Evolutionary conservation across 1,140 invertebrate species (phyloP).

Genomic region (Conopomorpha cramerella): DNA sequence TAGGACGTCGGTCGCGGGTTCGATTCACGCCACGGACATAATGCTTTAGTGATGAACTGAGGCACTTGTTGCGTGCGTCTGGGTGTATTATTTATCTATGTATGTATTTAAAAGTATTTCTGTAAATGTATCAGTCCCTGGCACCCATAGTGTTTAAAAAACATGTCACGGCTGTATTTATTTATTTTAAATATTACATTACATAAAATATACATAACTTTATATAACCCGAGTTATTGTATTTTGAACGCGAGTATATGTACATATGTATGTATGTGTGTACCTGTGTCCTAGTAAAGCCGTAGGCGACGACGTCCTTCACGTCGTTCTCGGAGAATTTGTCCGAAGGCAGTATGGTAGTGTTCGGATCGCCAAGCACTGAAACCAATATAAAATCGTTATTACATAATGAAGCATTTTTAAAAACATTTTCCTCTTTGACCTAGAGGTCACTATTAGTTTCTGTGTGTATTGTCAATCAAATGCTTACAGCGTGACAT

Average conservation of each 20-base stretch:
- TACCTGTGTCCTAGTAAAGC: constrained; percentile 71
- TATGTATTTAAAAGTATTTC: background rate
- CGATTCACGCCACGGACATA: too few relatives aligned
- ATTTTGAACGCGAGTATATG: background rate
- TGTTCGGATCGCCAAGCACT: constrained; percentile 29
- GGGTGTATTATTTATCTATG: background rate
- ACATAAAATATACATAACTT: background rate
- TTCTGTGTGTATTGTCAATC: too few relatives aligned
- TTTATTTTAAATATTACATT: background rate
- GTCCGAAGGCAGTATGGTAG: constrained; percentile 61
- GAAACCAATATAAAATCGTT: background rate
- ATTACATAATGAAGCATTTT: too few relatives aligned
- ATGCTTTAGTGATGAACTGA: too few relatives aligned
- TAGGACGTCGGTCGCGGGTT: too few relatives aligned
- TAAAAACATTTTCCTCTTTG: too few relatives aligned
- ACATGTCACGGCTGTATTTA: background rate
- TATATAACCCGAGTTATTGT: too few relatives aligned
- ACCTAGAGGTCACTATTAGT: too few relatives aligned
- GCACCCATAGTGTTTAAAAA: too few relatives aligned
- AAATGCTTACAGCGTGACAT: background rate
- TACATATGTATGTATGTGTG: background rate
- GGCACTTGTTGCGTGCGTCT: too few relatives aligned
- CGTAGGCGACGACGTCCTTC: constrained; percentile 72
- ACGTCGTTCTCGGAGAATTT: constrained; percentile 76
- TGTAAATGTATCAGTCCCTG: too few relatives aligned